A percentile compares a stretch with the other conserved stretches of the same genome.
phyloP scores from a whole-genome alignment of 1,140 invertebrate genomes.

The Lucilia sericata region DNA sequence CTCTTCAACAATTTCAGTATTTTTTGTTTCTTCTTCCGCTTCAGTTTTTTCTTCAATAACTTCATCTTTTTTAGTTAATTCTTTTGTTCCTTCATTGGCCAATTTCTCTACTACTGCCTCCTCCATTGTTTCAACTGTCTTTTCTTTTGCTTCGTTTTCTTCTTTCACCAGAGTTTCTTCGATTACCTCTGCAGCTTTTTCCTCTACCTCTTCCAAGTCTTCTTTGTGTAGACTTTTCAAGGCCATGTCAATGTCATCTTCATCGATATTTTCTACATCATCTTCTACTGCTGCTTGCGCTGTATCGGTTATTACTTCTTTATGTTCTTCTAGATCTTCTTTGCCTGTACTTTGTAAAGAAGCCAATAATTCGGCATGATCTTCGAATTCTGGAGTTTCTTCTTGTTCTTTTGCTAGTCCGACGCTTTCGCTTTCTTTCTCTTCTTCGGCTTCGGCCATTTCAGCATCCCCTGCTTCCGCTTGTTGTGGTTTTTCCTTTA shows the following conservation, averaged over 20 bases:
- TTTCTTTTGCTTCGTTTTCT: slow-evolving; percentile 41
- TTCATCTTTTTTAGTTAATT: slow-evolving; percentile 4
- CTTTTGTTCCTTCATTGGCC: background rate
- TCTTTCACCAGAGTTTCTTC: background rate
- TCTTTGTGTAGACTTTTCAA: slow-evolving; percentile 59
- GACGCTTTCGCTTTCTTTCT: background rate
- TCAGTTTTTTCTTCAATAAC: background rate
- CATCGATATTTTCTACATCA: slow-evolving; percentile 50
- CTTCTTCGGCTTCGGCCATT: slow-evolving; percentile 41
- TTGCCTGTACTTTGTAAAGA: background rate
- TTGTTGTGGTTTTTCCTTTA: slow-evolving; percentile 22
- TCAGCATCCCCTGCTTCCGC: background rate
- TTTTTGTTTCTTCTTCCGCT: background rate
- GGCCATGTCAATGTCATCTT: slow-evolving; percentile 61
- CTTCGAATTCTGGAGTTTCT: background rate
- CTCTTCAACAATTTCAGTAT: background rate
- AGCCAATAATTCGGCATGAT: background rate
- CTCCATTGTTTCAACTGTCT: slow-evolving; percentile 19
- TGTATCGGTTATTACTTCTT: slow-evolving; percentile 44
- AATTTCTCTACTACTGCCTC: background rate
- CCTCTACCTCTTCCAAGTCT: slow-evolving; percentile 38
- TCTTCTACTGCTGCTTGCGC: slow-evolving; percentile 34
- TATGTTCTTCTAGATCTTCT: slow-evolving; percentile 29
- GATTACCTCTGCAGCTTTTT: background rate
- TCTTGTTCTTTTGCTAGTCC: slow-evolving; percentile 13